A percentile compares a stretch with the other conserved stretches of the same genome.
phyloP scores from a whole-genome alignment of 35 echinoderm and acorn worm genomes.

The Apostichopus parvimensis region DNA sequence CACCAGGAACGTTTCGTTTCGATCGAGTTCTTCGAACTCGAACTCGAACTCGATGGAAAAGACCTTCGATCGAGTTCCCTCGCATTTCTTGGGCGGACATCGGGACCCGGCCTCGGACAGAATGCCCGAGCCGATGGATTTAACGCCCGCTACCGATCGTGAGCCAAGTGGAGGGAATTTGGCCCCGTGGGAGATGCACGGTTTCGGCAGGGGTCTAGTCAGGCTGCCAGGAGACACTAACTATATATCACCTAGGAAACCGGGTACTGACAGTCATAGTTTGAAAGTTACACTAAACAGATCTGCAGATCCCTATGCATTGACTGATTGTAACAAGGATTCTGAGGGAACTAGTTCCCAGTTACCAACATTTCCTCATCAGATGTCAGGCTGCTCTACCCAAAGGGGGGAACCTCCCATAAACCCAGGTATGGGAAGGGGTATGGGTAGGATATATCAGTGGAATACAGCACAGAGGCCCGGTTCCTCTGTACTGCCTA shows the following conservation, averaged over 20 bases:
- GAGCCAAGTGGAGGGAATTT: neutral
- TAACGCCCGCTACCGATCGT: neutral
- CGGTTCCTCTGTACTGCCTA: neutral
- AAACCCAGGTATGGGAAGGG: slow-evolving; percentile 30
- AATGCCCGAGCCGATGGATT: slow-evolving; percentile 4
- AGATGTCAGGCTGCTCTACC: neutral
- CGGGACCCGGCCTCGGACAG: neutral
- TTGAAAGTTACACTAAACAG: neutral
- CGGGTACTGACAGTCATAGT: neutral
- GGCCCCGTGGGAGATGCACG: neutral
- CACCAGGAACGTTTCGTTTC: neutral
- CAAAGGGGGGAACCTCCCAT: neutral
- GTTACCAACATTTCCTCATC: slow-evolving; percentile 24
- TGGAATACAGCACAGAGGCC: neutral
- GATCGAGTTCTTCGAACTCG: neutral
- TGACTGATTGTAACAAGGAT: neutral
- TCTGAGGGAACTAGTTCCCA: neutral
- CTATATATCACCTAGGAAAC: no score
- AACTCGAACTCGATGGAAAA: no score
- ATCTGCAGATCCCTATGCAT: neutral
- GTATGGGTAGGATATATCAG: slow-evolving; percentile 11
- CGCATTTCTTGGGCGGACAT: no score
- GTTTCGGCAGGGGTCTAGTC: slow-evolving; percentile 15
- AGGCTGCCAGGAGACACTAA: neutral
- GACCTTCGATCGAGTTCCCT: no score